Evolutionary conservation across 1,140 invertebrate species (phyloP).

Genomic region (Triops longicaudatus): DNA sequence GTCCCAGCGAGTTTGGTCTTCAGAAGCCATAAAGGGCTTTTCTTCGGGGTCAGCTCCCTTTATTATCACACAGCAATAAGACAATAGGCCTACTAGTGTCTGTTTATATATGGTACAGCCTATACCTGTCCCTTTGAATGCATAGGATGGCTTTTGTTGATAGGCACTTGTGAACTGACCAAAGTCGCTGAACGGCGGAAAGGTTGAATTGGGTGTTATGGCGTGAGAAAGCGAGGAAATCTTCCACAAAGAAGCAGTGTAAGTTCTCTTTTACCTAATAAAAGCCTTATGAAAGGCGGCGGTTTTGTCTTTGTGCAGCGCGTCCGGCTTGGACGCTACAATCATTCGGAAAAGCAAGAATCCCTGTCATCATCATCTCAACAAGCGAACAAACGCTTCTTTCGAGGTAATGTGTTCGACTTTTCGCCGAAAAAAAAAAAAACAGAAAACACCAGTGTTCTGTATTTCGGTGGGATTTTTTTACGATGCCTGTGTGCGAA

Average conservation of each 20-base stretch:
- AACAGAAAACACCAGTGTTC: neutral
- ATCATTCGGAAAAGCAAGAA: neutral
- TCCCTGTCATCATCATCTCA: neutral
- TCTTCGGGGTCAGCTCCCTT: too few species aligned
- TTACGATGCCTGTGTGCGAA: too few species aligned
- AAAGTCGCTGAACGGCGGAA: neutral
- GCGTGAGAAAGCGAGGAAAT: neutral
- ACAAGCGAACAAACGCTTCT: neutral
- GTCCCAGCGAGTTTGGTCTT: too few species aligned
- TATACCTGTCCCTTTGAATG: neutral
- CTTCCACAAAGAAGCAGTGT: neutral
- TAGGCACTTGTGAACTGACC: neutral
- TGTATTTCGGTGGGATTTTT: neutral
- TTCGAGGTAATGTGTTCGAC: neutral
- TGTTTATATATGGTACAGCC: neutral
- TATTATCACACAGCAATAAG: too few species aligned
- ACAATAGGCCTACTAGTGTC: too few species aligned
- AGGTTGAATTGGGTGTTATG: neutral
- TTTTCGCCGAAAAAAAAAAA: neutral
- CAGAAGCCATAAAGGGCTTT: too few species aligned
- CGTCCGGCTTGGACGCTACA: neutral
- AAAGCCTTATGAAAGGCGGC: neutral
- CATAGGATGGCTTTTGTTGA: neutral
- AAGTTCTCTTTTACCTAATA: neutral
- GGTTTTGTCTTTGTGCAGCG: conserved; percentile 3